Base-by-base conservation (phyloP, 30 jellyfish, hydroid and myxozoan species). In the Hydra vulgaris region DNA sequence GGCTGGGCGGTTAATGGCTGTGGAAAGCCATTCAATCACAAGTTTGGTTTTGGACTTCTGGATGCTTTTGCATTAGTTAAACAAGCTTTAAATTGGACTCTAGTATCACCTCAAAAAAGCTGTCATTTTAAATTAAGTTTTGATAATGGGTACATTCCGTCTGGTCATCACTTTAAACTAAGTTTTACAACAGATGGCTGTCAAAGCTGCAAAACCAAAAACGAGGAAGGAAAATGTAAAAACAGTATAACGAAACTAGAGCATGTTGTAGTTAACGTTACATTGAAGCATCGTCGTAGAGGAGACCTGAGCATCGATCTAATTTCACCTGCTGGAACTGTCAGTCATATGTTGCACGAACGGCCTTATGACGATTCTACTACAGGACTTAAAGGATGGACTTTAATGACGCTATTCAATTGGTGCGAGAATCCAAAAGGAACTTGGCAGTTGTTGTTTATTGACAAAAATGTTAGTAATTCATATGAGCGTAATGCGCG, bases 401-500 rank as follows among this genome's bases (percentile, higher is more conserved):
- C 96, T 21, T 88, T 88, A 69, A 94, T 94, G 99, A 94, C 99
- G 23, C 93, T 94, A 12, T 88, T 66, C 74, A 94, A 94, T 86
- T 94, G 99, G 99, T 96, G 96, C 17, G 99, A 94, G 66, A 85
- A 88, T 53, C 99, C 99, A 27, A 88, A 88, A 23, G 99, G 99
- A 4, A 87, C 94, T 0, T 94, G 99, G 99, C 87, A 81, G 26
- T 40, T 94, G 88, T 25, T 78, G 55, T 88, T 94, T 86, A 88
- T 20, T 18, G 99, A 94, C 74, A 88, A 74, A 55, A 66, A 27
- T 20, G 61, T 7, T 17, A 27, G 23, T 1, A 66, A 27, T 19
- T 24, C 74, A 21, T 71, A 52, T 25, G 73, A 18, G 7, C 21
- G 54, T 23, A 82, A 67, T 20, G 27, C 15, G 7, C 88, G 87